A percentile compares a stretch with the other conserved stretches of the same genome.
Conservation (phyloP, 2,797 vertebrate genomes). For the Lindbergichthys nudifrons region DNA sequence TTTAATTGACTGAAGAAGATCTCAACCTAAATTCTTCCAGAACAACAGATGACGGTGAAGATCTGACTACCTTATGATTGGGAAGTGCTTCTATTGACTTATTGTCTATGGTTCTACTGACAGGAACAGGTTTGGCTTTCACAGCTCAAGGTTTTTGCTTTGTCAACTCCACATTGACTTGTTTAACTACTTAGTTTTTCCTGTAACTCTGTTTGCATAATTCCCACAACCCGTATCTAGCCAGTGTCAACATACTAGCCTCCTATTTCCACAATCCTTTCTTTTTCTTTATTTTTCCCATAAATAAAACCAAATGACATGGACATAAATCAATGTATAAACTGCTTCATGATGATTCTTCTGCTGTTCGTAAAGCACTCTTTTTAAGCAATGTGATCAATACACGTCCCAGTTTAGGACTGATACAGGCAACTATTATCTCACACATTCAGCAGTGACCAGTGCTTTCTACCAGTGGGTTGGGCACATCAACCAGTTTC, state of each 20-base stretch:
- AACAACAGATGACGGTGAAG: neutral
- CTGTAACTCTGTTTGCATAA: conserved; percentile 33
- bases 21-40: neutral
- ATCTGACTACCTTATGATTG: neutral
- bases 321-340: neutral
- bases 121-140: conserved; percentile 42
- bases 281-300: neutral
- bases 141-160: conserved; percentile 3
- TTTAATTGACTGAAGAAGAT: neutral
- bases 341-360: conserved; percentile 6
- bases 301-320: conserved; percentile 14
- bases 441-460: neutral
- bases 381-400: conserved; percentile 5
- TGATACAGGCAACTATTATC: neutral
- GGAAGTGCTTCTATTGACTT: no score
- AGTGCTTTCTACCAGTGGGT: neutral
- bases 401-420: neutral
- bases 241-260: conserved; percentile 5
- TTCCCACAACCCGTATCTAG: conserved; percentile 9
- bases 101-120: neutral
- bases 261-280: neutral
- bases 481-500: neutral
- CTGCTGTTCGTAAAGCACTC: neutral
- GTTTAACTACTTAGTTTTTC: conserved; percentile 28
- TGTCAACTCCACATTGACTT: conserved; percentile 30